phyloP scores from a whole-genome alignment of 2,888 invertebrate species.

The Pheosia tremula region DNA sequence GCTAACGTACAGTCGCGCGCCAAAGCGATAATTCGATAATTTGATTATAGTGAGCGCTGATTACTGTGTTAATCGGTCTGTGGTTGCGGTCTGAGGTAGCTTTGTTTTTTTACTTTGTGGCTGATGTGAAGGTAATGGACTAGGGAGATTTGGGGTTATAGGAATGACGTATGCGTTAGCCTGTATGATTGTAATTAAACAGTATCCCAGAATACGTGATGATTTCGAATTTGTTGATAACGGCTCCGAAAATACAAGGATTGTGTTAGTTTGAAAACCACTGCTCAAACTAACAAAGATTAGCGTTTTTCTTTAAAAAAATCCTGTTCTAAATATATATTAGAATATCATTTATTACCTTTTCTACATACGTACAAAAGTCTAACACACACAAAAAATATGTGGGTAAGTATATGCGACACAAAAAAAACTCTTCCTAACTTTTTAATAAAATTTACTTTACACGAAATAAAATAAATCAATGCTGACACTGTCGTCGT shows the following conservation, averaged over 20 bases:
- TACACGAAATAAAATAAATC: slow-evolving; percentile 9
- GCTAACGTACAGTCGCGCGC: slow-evolving; percentile 45
- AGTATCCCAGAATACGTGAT: too few relatives aligned
- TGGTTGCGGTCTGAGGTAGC: not conserved
- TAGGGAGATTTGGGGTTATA: not conserved
- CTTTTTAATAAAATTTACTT: not conserved
- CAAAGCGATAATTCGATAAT: slow-evolving; percentile 40
- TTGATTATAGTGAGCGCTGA: slow-evolving; percentile 22
- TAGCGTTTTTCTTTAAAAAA: too few relatives aligned
- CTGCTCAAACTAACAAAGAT: too few relatives aligned
- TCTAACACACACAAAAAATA: too few relatives aligned
- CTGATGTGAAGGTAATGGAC: not conserved
- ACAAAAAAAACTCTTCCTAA: not conserved
- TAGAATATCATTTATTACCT: too few relatives aligned
- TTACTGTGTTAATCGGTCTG: slow-evolving; percentile 34
- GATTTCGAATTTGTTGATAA: too few relatives aligned
- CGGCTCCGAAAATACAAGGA: too few relatives aligned
- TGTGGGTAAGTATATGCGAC: not conserved
- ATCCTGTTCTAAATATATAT: too few relatives aligned
- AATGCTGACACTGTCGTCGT: slow-evolving; percentile 12
- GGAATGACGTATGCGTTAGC: not conserved
- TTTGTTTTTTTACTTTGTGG: not conserved
- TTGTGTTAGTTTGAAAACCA: too few relatives aligned
- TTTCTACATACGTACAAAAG: too few relatives aligned
- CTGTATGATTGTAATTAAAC: too few relatives aligned